Percentiles rank a stretch among this genome's conserved stretches.
These are phyloP conservation scores for Napeogenes sylphis DNA, from an alignment of 2,888 invertebrate species.

Conservation along the genomic window DNA sequence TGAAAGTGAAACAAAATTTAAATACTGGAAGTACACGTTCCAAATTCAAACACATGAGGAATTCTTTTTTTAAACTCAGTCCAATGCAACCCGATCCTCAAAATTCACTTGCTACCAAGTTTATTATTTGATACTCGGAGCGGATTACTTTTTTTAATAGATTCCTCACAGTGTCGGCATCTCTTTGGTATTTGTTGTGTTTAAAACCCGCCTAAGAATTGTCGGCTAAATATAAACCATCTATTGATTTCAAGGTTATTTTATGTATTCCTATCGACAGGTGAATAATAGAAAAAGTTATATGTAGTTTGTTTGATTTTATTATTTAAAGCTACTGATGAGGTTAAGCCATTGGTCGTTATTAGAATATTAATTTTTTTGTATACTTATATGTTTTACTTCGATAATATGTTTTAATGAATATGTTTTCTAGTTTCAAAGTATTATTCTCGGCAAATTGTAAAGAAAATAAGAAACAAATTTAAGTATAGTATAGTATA, in stretches of 20 bases:
- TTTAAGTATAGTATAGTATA: too few relatives aligned
- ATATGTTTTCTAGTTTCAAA: too few relatives aligned
- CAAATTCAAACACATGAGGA: constrained; percentile 64
- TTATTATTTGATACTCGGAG: constrained; percentile 75
- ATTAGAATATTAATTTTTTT: too few relatives aligned
- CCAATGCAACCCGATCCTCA: constrained; percentile 67
- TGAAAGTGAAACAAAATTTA: constrained; percentile 51
- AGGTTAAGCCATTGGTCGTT: too few relatives aligned
- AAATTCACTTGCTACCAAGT: constrained; percentile 78
- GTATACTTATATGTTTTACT: too few relatives aligned
- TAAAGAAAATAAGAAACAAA: too few relatives aligned
- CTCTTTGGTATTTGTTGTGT: constrained; percentile 60
- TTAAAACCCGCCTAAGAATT: constrained; percentile 55
- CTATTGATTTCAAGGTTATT: constrained; percentile 13
- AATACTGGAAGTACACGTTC: constrained; percentile 64
- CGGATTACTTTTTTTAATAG: constrained; percentile 56
- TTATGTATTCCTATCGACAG: constrained; percentile 1
- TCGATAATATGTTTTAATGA: too few relatives aligned
- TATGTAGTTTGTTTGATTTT: too few relatives aligned
- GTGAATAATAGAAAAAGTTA: neutral
- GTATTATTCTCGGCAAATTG: too few relatives aligned
- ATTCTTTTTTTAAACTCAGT: constrained; percentile 51
- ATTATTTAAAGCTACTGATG: too few relatives aligned
- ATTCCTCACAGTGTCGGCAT: constrained; percentile 58
- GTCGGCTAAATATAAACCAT: constrained; percentile 51